Base-by-base conservation (phyloP, 1,140 invertebrate species). In the Anastrepha obliqua region DNA sequence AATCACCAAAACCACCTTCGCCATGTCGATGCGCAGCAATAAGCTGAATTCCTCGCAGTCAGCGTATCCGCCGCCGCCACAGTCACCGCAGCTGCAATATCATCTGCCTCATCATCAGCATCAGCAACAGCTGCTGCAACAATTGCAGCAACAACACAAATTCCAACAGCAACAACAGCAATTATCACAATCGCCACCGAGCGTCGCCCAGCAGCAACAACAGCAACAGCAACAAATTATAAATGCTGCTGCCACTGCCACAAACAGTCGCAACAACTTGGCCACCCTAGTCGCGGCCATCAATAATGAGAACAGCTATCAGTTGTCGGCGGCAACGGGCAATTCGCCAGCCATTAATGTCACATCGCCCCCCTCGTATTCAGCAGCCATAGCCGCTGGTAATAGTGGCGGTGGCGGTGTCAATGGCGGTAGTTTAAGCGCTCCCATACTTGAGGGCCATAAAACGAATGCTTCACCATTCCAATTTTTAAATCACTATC, bases 1-100 rank as follows among this genome's bases (percentile, higher is more conserved):
- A 29, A 62, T 13, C 60, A 13, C 51, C 42, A 42, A 0, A 2
- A 62, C n/a, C 6, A 55, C 9, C 47, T 65, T 17, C 86, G 85
- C 58, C n/a, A 92, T 93, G 92, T 93, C 92, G 89, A 89, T 93
- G 90, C 90, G 92, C 58, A 92, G 91, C 90, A 93, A 92, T 90
- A 93, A 91, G 88, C 70, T 88, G 20, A 88, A 88, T 67, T 59
- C 85, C 5, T 65, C 87, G 44, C 87, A 88, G 47, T 85, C 81
- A 6, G 47, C 55, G 3, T 78, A 86, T 67, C 81, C 74, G 60
- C 87, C 70, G 47, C 4, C 60, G 17, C 85, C 87, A 51, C 87
- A 89, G 39, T 87, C 86, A 39, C 89, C 87, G 13, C 87, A 88
- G 70, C 78, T 87, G 58, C 88, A 90, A 65, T 87, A 86, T 8